Evolutionary conservation across 2,888 invertebrate species (phyloP).

Genomic region (Eilema sororculum): DNA sequence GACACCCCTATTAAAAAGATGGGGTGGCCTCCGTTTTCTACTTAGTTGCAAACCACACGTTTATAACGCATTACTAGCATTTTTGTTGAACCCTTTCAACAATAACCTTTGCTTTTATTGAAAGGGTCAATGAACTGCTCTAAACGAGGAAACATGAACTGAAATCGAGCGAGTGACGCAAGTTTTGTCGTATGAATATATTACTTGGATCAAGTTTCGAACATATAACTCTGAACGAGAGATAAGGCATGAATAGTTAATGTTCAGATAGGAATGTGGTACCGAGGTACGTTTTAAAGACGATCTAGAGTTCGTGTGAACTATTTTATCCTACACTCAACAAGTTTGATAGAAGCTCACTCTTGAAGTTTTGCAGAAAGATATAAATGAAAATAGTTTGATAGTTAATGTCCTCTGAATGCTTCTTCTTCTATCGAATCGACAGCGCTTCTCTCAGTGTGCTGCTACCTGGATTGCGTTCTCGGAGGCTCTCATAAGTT

Average conservation of each 20-base stretch:
- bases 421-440: too few relatives aligned
- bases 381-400: background rate
- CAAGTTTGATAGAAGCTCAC: background rate
- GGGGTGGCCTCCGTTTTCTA: background rate
- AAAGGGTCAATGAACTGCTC: background rate
- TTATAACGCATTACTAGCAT: slow-evolving; percentile 1
- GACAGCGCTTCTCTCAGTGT: too few relatives aligned
- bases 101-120: background rate
- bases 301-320: background rate
- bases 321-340: background rate
- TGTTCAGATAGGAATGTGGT: slow-evolving; percentile 4
- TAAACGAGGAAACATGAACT: slow-evolving; percentile 4
- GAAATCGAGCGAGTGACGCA: background rate
- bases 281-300: background rate
- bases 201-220: background rate
- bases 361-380: background rate
- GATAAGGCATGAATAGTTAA: slow-evolving; percentile 4
- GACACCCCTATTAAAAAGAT: background rate
- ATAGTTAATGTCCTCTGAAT: background rate
- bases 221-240: background rate
- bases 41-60: background rate
- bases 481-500: too few relatives aligned
- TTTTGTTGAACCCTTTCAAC: background rate
- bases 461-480: too few relatives aligned
- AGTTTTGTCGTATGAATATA: background rate